Evolutionary conservation across 2,797 vertebrate species (phyloP), one percentile per base, ranked within the genome.

Genomic region (Neomorphus geoffroyi): DNA sequence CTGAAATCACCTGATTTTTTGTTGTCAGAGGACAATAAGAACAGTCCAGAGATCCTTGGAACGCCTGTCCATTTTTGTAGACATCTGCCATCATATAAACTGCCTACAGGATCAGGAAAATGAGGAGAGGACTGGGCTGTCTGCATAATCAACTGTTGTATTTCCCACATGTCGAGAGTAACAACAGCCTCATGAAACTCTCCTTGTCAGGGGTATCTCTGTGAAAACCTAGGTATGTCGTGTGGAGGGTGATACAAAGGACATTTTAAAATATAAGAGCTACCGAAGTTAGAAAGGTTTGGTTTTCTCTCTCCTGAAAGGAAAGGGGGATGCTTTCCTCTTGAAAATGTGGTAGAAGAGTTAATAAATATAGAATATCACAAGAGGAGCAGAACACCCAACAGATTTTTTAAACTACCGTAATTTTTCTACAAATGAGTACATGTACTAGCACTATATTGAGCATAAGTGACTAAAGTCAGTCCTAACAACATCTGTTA

Each of bases 81-180:
- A 89, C 53, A 70, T 33, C 56, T 85, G 22, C 27, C 45, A 70
- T 41, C 35, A 23, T n/a, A 58, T n/a, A 81, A 79, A 66, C 37
- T 3, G 21, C 57, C 30, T 64, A 61, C 8, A 58, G 33, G 43
- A 61, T 50, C 22, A 70, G 28, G 50, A 80, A 75, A 60, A 53
- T 0, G 1, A 82, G 12, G 41, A 61, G 32, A 88, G 26, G 43
- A 51, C 18, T 0, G 0, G 9, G 8, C 28, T 57, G 32, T 14
- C 53, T 64, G 21, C 7, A 3, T 39, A 66, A 56, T 28, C 27
- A 72, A 23, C 27, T 70, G 18, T 26, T 69, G 12, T 50, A 41
- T 66, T 66, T 24, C 56, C 30, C 27, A 46, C 7, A 22, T 9
- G 15, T 19, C 6, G 3, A 82, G 50, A 81, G 33, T 27, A 79